Evolutionary conservation across 2,113 vertebrate species (phyloP), one percentile per base, ranked within the genome.

Genomic region (Patagioenas fasciata): DNA sequence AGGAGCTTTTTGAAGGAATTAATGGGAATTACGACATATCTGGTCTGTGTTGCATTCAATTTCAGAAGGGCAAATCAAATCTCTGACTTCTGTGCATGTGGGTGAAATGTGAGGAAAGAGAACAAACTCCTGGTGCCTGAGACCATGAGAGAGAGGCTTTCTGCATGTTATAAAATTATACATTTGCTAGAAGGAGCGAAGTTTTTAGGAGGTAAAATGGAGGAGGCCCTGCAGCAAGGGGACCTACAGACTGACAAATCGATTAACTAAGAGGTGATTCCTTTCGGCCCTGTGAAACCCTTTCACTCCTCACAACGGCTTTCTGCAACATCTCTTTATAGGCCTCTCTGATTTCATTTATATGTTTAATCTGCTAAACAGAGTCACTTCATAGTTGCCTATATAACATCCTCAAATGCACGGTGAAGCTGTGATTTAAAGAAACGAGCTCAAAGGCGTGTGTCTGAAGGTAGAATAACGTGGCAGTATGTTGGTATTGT

Each of bases 31-130:
- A 7, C 40, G 38, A 14, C 5, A 4, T 80, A 18, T 15, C 3
- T 56, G 29, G 3, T 69, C 17, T 84, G 0, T 16, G 12, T 25
- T 42, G 36, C 1, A 0, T 26, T 62, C 19, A 5, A 21, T 20
- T 56, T 74, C 3, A 3, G 23, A 47, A 67, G 53, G 16, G 42
- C 44, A 71, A 20, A 17, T 92, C 15, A 66, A 62, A 62, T 70
- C 28, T 7, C 10, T 66, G 23, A 15, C 21, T 77, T 31, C 5
- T 10, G 3, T 42, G 24, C 10, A 1, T 12, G 24, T 44, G 44
- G 5, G 5, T 56, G 48, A 74, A 87, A 60, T 10, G 2, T 16
- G 51, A 87, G 40, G 13, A 34, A 64, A 3, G 15, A 34, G n/a
- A 75, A 40, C 13, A 57, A 60, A 81, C 61, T 91, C 61, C 42